phyloP scores from a whole-genome alignment of 1,140 invertebrate species.

The Neodiprion lecontei region DNA sequence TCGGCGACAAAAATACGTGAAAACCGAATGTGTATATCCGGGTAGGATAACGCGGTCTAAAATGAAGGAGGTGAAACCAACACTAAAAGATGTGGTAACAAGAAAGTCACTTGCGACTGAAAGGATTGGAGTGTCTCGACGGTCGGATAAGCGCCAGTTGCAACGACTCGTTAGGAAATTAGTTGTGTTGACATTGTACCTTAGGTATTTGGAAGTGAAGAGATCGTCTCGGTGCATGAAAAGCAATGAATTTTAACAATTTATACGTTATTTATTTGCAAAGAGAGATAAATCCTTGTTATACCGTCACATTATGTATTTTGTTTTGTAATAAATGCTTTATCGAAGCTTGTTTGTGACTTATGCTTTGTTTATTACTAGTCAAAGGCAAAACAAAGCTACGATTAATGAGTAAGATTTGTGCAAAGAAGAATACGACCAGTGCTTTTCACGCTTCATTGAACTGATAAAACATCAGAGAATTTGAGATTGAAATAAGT shows the following conservation, averaged over 20 bases:
- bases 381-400: background rate
- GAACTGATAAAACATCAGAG: too few species aligned
- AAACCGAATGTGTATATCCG: background rate
- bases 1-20: background rate
- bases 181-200: slow-evolving; percentile 42
- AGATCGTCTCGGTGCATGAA: slow-evolving; percentile 25
- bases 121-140: background rate
- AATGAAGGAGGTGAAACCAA: background rate
- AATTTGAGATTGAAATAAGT: too few species aligned
- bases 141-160: background rate
- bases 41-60: background rate
- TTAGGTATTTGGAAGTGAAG: slow-evolving; percentile 39
- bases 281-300: slow-evolving; percentile 5
- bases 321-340: slow-evolving; percentile 20
- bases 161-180: slow-evolving; percentile 37
- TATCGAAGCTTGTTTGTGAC: background rate
- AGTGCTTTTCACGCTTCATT: too few species aligned
- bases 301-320: slow-evolving; percentile 17
- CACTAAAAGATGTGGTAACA: background rate
- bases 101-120: background rate
- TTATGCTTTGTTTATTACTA: slow-evolving; percentile 8
- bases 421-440: too few species aligned
- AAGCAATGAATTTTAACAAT: slow-evolving; percentile 18
- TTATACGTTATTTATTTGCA: slow-evolving; percentile 12
- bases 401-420: too few species aligned